Evolutionary conservation across 2,797 vertebrate species (phyloP).

Genomic region (Mormyrops boulengeri): DNA sequence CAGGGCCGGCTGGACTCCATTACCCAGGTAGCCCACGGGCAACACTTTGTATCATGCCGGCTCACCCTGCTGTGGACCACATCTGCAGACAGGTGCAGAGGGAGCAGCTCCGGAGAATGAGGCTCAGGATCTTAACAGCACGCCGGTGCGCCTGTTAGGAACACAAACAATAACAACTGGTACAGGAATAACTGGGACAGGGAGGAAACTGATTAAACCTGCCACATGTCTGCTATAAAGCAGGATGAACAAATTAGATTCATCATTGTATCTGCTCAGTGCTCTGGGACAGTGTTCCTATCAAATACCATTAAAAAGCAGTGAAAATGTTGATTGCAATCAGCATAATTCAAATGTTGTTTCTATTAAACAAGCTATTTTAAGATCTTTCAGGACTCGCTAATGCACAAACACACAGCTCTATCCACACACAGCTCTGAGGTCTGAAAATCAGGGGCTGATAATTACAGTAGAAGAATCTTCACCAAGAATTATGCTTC

Average conservation of each 20-base stretch:
- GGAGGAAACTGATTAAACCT: not conserved
- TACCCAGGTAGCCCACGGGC: not conserved
- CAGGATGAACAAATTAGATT: not conserved
- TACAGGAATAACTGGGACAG: not conserved
- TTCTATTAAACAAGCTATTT: slow-evolving; percentile 9
- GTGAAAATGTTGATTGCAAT: slow-evolving; percentile 7
- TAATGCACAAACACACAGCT: not conserved
- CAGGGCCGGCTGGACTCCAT: not conserved
- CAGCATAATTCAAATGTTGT: not conserved
- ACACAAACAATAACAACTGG: not conserved
- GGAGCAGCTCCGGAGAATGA: not conserved
- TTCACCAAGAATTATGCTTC: not conserved
- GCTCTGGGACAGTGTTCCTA: not conserved
- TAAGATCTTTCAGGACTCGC: not conserved
- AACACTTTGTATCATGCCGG: not conserved
- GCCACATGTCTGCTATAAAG: not conserved
- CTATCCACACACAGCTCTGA: not conserved
- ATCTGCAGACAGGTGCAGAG: not conserved
- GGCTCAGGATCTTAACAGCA: not conserved
- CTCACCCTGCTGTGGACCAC: not conserved
- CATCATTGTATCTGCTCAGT: not conserved
- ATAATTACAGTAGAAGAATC: not conserved
- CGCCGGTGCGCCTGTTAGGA: not conserved
- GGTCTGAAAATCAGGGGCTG: not conserved
- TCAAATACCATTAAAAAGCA: not conserved